Evolutionary conservation across 2,797 vertebrate species (phyloP).

Genomic region (Myoxocephalus aenaeus): DNA sequence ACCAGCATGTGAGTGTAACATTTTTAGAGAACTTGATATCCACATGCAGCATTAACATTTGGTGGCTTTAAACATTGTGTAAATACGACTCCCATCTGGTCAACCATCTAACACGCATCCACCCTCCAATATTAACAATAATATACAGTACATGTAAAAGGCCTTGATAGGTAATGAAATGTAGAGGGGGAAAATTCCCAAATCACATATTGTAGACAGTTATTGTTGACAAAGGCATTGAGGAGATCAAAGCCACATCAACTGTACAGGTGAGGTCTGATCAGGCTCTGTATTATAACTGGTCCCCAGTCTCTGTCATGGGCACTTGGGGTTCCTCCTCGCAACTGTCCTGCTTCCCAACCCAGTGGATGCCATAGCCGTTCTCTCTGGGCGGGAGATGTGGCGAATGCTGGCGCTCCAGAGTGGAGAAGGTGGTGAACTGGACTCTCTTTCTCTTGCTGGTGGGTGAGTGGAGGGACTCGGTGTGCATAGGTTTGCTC

Average conservation of each 20-base stretch:
- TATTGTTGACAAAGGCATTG: slow-evolving; percentile 81
- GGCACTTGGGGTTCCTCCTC: slow-evolving; percentile 83
- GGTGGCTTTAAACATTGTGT: slow-evolving; percentile 57
- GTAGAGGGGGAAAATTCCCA: slow-evolving; percentile 52
- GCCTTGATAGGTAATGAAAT: slow-evolving; percentile 75
- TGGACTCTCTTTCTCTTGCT: slow-evolving; percentile 95
- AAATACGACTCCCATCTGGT: slow-evolving; percentile 44
- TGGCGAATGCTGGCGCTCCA: slow-evolving; percentile 83
- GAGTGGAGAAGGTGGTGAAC: slow-evolving; percentile 93
- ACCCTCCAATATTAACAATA: slow-evolving; percentile 65
- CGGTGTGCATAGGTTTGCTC: slow-evolving; percentile 77
- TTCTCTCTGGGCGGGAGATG: slow-evolving; percentile 78
- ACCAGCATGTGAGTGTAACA: slow-evolving; percentile 47
- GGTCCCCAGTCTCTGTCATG: slow-evolving; percentile 73
- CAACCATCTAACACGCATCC: slow-evolving; percentile 43
- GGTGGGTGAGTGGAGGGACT: slow-evolving; percentile 91
- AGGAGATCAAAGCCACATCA: slow-evolving; percentile 82
- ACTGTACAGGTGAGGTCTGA: slow-evolving; percentile 73
- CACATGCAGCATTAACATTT: slow-evolving; percentile 75
- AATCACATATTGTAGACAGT: slow-evolving; percentile 61
- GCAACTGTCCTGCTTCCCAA: slow-evolving; percentile 87
- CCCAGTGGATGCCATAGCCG: slow-evolving; percentile 91
- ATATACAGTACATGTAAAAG: slow-evolving; percentile 75
- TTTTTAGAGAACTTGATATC: slow-evolving; percentile 43
- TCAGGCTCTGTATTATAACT: slow-evolving; percentile 71